Percentiles rank a stretch among this genome's conserved stretches.
Conservation (phyloP, 2,797 vertebrate species). For the Mionectes olivaceus region DNA sequence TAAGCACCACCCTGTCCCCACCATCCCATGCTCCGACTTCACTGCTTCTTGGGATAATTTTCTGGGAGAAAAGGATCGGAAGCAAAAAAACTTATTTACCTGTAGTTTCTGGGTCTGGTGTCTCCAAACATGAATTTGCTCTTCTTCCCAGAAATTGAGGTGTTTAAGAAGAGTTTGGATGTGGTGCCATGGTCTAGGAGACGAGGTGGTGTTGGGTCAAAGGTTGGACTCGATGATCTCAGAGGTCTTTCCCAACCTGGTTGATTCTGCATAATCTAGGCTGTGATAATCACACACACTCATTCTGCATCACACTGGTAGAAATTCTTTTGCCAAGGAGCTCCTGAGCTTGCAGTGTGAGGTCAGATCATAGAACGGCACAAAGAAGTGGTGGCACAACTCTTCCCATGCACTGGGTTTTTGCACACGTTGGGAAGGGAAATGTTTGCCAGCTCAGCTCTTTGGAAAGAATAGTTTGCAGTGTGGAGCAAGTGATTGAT, state of each 20-base stretch:
- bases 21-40: not conserved
- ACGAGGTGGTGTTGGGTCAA: too few species aligned
- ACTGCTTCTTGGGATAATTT: fast-evolving
- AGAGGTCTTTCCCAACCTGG: too few species aligned
- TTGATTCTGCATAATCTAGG: too few species aligned
- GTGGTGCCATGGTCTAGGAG: too few species aligned
- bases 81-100: not conserved
- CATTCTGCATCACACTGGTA: not conserved
- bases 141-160: too few species aligned
- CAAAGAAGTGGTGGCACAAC: not conserved
- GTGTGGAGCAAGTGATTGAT: not conserved
- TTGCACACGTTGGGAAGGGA: not conserved
- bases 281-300: not conserved
- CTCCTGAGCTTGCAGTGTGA: not conserved
- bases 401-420: not conserved
- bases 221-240: too few species aligned
- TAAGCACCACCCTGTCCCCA: conserved; percentile 68
- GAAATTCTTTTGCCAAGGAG: not conserved
- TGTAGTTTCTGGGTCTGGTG: not conserved
- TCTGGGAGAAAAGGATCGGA: not conserved
- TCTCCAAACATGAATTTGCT: not conserved
- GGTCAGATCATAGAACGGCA: not conserved
- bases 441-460: not conserved
- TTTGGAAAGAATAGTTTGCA: not conserved
- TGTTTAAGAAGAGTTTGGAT: too few species aligned